These are phyloP conservation scores for Agrotis puta DNA, from an alignment of 2,888 invertebrate species.

Conservation along the genomic window DNA sequence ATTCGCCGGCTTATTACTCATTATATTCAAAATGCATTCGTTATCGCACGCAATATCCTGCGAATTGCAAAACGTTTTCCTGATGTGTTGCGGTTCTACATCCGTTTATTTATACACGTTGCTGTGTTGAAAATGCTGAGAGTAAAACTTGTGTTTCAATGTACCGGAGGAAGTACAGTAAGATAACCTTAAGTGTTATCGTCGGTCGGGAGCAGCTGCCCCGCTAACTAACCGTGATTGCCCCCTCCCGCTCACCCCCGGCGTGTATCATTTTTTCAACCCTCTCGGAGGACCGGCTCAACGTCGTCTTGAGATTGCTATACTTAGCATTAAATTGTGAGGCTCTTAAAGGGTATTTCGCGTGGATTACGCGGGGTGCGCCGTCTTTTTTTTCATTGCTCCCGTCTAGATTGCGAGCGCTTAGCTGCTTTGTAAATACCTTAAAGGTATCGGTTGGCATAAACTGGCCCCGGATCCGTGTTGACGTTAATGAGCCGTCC, in stretches of 20 bases:
- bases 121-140: constrained; percentile 50
- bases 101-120: constrained; percentile 20
- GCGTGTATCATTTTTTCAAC: constrained; percentile 88
- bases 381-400: constrained; percentile 82
- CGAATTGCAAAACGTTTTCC: constrained; percentile 64
- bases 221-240: constrained; percentile 86
- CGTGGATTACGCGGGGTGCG: constrained; percentile 82
- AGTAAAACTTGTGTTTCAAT: constrained; percentile 73
- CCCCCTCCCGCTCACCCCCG: constrained; percentile 66
- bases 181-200: constrained; percentile 83
- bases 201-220: constrained; percentile 82
- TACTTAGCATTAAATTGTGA: constrained; percentile 90
- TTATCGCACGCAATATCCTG: constrained; percentile 65
- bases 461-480: constrained; percentile 84
- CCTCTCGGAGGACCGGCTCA: constrained; percentile 80
- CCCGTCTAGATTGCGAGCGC: constrained; percentile 81
- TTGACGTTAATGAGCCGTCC: constrained; percentile 89
- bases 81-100: constrained; percentile 46
- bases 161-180: constrained; percentile 73
- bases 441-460: constrained; percentile 87
- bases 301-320: constrained; percentile 86
- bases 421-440: constrained; percentile 89
- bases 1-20: constrained; percentile 75
- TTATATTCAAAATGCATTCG: constrained; percentile 75
- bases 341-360: constrained; percentile 85